phyloP scores from a whole-genome alignment of 2,797 vertebrate genomes.

The Melanotaenia parkinsoni region DNA sequence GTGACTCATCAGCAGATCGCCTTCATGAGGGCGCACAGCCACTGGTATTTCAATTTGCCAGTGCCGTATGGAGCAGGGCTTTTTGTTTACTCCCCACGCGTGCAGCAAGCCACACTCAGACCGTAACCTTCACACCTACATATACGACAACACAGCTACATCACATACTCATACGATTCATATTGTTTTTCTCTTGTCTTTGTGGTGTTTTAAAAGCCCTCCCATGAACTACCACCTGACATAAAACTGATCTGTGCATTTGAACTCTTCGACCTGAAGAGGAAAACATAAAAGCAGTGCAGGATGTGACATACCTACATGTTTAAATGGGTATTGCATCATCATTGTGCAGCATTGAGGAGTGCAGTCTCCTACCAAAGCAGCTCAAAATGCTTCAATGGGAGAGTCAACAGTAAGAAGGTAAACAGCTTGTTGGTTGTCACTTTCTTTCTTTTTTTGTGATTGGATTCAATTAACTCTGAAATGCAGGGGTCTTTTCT shows the following conservation, averaged over 20 bases:
- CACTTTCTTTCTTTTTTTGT: no score
- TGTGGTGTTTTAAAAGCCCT: not conserved
- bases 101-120: conserved; percentile 19
- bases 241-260: not conserved
- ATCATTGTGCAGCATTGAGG: not conserved
- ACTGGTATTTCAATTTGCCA: conserved; percentile 34
- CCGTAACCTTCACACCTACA: conserved; percentile 7
- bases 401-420: no score
- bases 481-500: no score
- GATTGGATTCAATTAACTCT: no score
- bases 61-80: conserved; percentile 1
- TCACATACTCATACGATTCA: conserved; percentile 19
- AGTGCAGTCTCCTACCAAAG: not conserved
- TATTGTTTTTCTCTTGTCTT: not conserved
- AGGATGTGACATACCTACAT: no score
- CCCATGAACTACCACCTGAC: not conserved
- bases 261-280: not conserved
- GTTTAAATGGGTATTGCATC: no score
- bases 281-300: not conserved
- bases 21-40: not conserved
- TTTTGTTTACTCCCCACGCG: conserved; percentile 43
- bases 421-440: no score
- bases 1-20: conserved; percentile 43
- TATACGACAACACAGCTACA: conserved; percentile 2
- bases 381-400: no score